These are phyloP conservation scores for Micrasema minimum DNA, from an alignment of 1,140 invertebrate species.

Conservation along the genomic window DNA sequence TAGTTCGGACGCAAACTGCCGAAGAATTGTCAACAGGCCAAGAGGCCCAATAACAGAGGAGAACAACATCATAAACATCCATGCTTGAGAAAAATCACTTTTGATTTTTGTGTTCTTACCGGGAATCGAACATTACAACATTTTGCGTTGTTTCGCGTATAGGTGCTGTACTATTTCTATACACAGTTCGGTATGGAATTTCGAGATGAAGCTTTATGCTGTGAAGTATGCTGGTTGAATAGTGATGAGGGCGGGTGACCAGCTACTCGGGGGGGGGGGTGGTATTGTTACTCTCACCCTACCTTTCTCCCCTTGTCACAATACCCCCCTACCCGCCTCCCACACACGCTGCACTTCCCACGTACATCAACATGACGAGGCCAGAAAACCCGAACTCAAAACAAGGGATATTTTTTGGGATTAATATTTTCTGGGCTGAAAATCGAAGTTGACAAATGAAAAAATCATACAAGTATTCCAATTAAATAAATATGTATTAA, in stretches of 20 bases:
- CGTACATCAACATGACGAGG: constrained; percentile 24
- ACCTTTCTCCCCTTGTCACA: background rate
- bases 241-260: constrained; percentile 20
- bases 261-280: background rate
- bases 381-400: constrained; percentile 16
- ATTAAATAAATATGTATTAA: no score
- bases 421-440: no score
- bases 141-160: constrained; percentile 12
- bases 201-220: constrained; percentile 19
- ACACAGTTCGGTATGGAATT: background rate
- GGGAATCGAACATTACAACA: no score
- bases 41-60: no score
- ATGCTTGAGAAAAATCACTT: no score
- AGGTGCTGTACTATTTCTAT: background rate
- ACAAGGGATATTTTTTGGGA: background rate
- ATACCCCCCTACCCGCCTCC: background rate
- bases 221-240: constrained; percentile 19
- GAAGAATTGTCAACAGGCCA: no score
- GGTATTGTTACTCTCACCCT: constrained; percentile 16
- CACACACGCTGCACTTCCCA: constrained; percentile 17
- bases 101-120: no score
- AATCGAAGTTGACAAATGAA: no score
- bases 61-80: no score
- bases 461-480: no score
- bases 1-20: no score